phyloP scores from a whole-genome alignment of 2,888 invertebrate species.

The Flexamia atlantica region DNA sequence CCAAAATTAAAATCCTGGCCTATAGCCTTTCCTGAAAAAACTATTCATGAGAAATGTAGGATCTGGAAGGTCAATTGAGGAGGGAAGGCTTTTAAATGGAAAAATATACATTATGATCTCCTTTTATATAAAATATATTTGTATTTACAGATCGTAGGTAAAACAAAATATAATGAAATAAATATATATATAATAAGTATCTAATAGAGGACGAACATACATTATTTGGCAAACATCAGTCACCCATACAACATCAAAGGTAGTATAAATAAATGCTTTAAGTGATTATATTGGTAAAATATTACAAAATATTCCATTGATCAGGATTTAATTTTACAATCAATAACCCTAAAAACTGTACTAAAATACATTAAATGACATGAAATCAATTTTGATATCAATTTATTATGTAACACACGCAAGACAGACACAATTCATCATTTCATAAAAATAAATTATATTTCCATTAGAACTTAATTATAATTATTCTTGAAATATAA shows the following conservation, averaged over 20 bases:
- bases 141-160: conserved; percentile 49
- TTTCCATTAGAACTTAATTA: too few relatives aligned
- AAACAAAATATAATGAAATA: conserved; percentile 50
- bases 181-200: conserved; percentile 50
- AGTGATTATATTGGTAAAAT: background rate
- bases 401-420: too few relatives aligned
- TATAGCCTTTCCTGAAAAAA: too few relatives aligned
- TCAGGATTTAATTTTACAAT: too few relatives aligned
- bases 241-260: conserved; percentile 30
- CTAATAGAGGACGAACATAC: conserved; percentile 35
- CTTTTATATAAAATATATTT: conserved; percentile 55
- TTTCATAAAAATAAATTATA: too few relatives aligned
- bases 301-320: background rate
- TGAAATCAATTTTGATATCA: too few relatives aligned
- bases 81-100: too few relatives aligned
- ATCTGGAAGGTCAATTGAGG: background rate
- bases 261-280: background rate
- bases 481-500: too few relatives aligned
- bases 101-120: background rate
- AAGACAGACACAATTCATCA: too few relatives aligned
- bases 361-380: background rate
- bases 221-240: conserved; percentile 55
- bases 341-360: background rate
- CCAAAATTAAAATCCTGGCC: too few relatives aligned
- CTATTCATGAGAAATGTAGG: background rate